Conservation (phyloP, 2,888 invertebrate species). For the Thalpophila matura region DNA sequence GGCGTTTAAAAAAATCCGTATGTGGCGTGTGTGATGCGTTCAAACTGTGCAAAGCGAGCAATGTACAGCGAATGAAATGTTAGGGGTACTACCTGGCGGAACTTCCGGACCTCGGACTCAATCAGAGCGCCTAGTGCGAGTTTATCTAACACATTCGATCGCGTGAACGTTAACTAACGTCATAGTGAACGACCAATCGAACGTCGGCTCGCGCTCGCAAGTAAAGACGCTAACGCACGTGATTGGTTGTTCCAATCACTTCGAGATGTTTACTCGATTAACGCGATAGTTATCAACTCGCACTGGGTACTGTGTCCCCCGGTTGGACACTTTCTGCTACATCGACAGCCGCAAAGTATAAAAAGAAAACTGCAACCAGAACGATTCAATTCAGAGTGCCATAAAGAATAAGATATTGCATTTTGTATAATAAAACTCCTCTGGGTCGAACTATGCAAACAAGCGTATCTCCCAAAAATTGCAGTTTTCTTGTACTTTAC, state of each 20-base stretch:
- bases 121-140: no score
- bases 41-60: conserved; percentile 78
- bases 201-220: no score
- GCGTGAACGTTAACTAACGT: no score
- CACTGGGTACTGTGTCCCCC: background rate
- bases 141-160: no score
- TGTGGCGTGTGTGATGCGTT: conserved; percentile 85
- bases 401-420: no score
- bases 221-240: no score
- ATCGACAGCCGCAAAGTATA: background rate
- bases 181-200: no score
- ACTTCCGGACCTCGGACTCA: background rate
- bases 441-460: background rate
- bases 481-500: background rate
- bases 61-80: conserved; percentile 78
- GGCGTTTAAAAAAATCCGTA: conserved; percentile 78
- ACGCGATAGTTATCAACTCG: no score
- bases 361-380: background rate
- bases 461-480: background rate
- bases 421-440: no score
- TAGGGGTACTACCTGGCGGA: conserved; percentile 56
- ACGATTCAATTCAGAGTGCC: background rate
- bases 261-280: no score
- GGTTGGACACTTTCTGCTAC: background rate
- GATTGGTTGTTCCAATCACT: no score